Evolutionary conservation across 2,888 invertebrate genomes (phyloP), one percentile per base, ranked within the genome.

Genomic region (Tetramorium bicarinatum): DNA sequence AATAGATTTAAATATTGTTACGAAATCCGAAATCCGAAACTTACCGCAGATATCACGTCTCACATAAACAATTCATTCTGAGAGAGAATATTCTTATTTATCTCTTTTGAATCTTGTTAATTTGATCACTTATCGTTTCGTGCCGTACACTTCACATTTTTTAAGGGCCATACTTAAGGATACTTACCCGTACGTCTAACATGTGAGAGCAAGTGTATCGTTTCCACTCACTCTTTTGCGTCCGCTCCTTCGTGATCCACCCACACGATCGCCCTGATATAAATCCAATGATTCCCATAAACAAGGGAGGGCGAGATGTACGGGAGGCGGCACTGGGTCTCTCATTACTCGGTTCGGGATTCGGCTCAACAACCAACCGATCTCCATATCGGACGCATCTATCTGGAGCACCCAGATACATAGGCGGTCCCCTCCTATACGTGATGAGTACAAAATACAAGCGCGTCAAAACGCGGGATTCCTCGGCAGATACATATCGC

Each of bases 321-420:
- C 54, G 74, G 80, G 79, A 86, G 87, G 87, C 89, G 89, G 86
- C 89, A 83, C 77, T 85, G 84, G 85, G 88, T 85, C 90, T 90
- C 87, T 90, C 87, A 90, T 90, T 90, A 90, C 83, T 83, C 85
- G 86, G 62, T 83, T 74, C 72, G 87, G 85, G 86, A 85, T 82
- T 75, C 83, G 82, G 76, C 86, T 76, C 83, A 49, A 86, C 87
- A 84, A 85, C 86, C 85, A 79, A 74, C 80, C 88, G 87, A 87
- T 87, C 87, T 89, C 87, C 88, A 74, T 90, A 90, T 90, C 90
- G 71, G 87, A 69, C 77, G 84, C 88, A 89, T 90, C 90, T 90
- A 90, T 90, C 90, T 90, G 84, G 90, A 90, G 90, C 90, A 90
- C 85, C 86, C 86, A 86, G 83, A 85, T 89, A 87, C 67, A 67